phyloP scores from a whole-genome alignment of 2,888 invertebrate species.

The Parnassius apollo region DNA sequence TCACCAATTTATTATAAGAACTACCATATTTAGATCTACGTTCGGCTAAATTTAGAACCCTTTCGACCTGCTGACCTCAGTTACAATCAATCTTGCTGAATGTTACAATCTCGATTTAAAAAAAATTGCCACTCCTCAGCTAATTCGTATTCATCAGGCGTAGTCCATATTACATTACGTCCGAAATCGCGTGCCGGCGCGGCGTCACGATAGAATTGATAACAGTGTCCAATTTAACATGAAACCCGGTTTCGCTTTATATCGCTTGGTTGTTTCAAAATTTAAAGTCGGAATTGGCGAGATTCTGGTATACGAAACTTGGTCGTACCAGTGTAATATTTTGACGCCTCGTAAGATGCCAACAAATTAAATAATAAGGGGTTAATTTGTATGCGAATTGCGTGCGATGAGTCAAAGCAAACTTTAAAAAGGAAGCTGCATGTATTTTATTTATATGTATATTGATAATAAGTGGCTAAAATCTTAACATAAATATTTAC shows the following conservation, averaged over 20 bases:
- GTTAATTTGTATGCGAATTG: constrained; percentile 62
- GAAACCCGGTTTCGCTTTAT: constrained; percentile 34
- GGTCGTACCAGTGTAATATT: constrained; percentile 53
- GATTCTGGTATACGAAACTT: constrained; percentile 36
- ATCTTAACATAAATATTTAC: constrained; percentile 13
- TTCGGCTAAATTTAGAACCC: background rate
- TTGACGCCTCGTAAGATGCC: constrained; percentile 65
- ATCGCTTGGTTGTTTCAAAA: constrained; percentile 1
- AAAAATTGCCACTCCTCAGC: constrained; percentile 62
- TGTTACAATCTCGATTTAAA: constrained; percentile 33
- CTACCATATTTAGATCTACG: no score
- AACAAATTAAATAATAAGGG: constrained; percentile 70
- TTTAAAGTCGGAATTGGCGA: constrained; percentile 25
- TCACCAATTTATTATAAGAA: no score
- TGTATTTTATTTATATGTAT: constrained; percentile 7
- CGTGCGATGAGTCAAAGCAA: constrained; percentile 49
- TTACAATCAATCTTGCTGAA: constrained; percentile 15
- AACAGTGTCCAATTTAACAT: constrained; percentile 48
- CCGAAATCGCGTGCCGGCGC: constrained; percentile 65
- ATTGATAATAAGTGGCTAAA: constrained; percentile 7
- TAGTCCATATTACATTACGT: constrained; percentile 70
- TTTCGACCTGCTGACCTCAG: background rate
- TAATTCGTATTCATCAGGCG: constrained; percentile 70
- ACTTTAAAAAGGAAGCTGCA: constrained; percentile 33
- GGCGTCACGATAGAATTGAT: constrained; percentile 57